Evolutionary conservation across 2,797 vertebrate species (phyloP).

Genomic region (Rhinoraja longicauda): DNA sequence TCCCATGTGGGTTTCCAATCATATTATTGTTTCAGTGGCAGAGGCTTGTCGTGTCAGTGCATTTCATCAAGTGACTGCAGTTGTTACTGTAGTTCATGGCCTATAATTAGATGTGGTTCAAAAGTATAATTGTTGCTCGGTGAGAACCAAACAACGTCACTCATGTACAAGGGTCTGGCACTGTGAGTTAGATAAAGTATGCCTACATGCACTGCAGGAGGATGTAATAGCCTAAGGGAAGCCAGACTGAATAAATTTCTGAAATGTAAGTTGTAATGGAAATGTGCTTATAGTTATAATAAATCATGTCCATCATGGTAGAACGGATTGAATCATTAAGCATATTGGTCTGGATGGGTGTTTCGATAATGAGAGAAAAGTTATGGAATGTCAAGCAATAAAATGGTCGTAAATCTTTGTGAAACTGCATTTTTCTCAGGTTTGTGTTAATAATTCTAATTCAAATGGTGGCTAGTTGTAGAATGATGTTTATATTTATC

Average conservation of each 20-base stretch:
- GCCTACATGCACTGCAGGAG: slow-evolving; percentile 31
- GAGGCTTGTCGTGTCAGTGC: not conserved
- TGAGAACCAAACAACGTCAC: slow-evolving; percentile 20
- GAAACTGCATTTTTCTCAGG: slow-evolving; percentile 16
- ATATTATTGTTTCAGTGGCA: slow-evolving; percentile 18
- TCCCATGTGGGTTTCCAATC: not conserved
- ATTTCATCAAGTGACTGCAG: slow-evolving; percentile 2
- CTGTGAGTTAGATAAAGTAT: slow-evolving; percentile 34
- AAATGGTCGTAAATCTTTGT: not conserved
- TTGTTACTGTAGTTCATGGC: slow-evolving; percentile 30
- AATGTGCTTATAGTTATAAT: slow-evolving; percentile 33
- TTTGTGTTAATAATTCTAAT: slow-evolving; percentile 15
- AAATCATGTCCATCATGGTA: slow-evolving; percentile 32
- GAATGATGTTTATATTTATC: not conserved
- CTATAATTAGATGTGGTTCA: slow-evolving; percentile 38
- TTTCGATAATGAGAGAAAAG: slow-evolving; percentile 29
- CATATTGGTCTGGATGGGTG: slow-evolving; percentile 21
- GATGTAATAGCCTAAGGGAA: slow-evolving; percentile 32
- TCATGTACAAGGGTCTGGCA: slow-evolving; percentile 29
- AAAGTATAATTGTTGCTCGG: slow-evolving; percentile 36
- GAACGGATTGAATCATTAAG: slow-evolving; percentile 34
- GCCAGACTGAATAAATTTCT: slow-evolving; percentile 33
- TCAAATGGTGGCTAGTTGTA: too few species aligned
- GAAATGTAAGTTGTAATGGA: slow-evolving; percentile 36
- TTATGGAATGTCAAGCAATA: slow-evolving; percentile 25